phyloP scores from a whole-genome alignment of 2,113 vertebrate genomes.

The Myotis yumanensis region DNA sequence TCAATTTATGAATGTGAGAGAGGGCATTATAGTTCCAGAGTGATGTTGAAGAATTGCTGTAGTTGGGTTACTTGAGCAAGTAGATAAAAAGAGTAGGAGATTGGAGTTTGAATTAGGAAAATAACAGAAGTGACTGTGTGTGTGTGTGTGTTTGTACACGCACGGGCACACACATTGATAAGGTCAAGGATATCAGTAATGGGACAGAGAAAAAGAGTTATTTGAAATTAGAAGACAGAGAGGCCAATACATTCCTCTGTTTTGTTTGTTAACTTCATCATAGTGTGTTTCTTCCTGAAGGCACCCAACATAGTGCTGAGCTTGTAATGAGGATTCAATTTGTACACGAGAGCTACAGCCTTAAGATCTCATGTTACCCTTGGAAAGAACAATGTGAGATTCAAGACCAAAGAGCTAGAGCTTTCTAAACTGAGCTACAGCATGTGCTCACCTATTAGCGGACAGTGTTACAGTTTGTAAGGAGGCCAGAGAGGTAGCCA shows the following conservation, averaged over 20 bases:
- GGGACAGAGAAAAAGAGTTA: neutral
- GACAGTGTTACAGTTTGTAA: neutral
- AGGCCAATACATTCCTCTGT: neutral
- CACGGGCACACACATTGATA: neutral
- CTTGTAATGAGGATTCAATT: neutral
- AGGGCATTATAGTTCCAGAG: neutral
- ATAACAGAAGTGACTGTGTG: neutral
- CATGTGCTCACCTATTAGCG: neutral
- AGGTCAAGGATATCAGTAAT: neutral
- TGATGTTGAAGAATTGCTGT: neutral
- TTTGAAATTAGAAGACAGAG: neutral
- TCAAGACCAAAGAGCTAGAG: neutral
- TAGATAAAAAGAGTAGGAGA: neutral
- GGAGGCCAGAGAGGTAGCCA: neutral
- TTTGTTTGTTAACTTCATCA: neutral
- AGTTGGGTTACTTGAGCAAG: neutral
- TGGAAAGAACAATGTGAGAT: neutral
- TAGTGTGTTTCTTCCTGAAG: neutral
- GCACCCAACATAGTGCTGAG: neutral
- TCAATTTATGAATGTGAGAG: neutral
- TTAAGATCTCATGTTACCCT: slow-evolving; percentile 4
- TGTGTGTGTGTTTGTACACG: too few relatives aligned
- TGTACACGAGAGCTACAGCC: neutral
- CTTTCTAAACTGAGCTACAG: neutral
- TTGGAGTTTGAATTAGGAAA: slow-evolving; percentile 11